A percentile compares a stretch with the other conserved stretches of the same genome.
Evolutionary conservation across 2,113 vertebrate genomes (phyloP).

Genomic region (Otocyon megalotis): DNA sequence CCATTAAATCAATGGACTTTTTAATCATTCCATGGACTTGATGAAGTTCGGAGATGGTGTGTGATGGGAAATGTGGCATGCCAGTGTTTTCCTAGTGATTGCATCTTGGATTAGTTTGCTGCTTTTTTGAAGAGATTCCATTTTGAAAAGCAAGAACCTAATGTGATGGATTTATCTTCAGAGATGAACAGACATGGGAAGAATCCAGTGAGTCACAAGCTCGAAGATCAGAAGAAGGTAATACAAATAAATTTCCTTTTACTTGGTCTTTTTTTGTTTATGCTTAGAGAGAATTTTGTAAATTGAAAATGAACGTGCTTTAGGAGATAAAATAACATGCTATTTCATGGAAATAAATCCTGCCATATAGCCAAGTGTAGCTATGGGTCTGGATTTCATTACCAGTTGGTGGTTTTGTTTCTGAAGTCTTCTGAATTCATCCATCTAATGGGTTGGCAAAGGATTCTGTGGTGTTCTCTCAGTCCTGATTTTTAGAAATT

Average conservation of each 20-base stretch:
- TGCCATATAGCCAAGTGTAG: not conserved
- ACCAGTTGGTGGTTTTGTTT: conserved; percentile 57
- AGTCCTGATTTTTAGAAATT: conserved; percentile 29
- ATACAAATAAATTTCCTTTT: conserved; percentile 68
- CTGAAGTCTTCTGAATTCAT: conserved; percentile 59
- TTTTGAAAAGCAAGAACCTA: conserved; percentile 85
- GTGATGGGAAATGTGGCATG: conserved; percentile 89
- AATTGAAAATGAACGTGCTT: conserved; percentile 61
- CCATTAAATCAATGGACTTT: conserved; percentile 79
- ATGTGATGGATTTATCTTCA: conserved; percentile 97
- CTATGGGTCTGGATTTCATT: conserved; percentile 46
- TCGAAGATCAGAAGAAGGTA: conserved; percentile 99
- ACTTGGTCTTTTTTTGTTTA: conserved; percentile 49
- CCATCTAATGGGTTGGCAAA: conserved; percentile 59
- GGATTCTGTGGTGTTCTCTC: not conserved
- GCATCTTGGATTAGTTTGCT: conserved; percentile 87
- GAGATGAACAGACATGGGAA: conserved; percentile 97
- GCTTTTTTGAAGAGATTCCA: conserved; percentile 88
- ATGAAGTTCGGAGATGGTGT: conserved; percentile 87
- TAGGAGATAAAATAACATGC: conserved; percentile 35
- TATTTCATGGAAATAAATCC: not conserved
- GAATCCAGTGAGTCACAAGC: conserved; percentile 97
- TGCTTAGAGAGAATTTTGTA: conserved; percentile 55
- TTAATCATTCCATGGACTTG: conserved; percentile 83
- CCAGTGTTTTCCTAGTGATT: conserved; percentile 87